These are phyloP conservation scores for Bos taurus DNA, from an alignment of 2,113 vertebrate genomes.

Conservation along the genomic window DNA sequence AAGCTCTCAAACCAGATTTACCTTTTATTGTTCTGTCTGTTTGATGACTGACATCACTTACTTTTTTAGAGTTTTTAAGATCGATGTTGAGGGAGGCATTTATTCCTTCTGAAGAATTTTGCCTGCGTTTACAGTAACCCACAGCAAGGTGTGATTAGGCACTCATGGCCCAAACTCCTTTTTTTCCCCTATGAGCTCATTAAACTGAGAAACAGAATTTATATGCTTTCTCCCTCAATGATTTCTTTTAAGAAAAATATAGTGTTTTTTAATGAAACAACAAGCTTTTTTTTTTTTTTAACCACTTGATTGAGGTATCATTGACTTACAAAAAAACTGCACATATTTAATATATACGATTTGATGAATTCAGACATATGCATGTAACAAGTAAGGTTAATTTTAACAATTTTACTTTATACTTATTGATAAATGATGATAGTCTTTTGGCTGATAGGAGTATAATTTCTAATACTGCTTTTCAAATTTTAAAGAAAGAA, in stretches of 20 bases:
- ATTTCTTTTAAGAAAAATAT: background rate
- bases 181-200: background rate
- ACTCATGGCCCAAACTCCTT: background rate
- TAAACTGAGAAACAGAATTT: background rate
- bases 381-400: background rate
- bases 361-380: background rate
- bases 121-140: background rate
- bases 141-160: background rate
- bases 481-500: background rate
- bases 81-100: background rate
- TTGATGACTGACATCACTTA: background rate
- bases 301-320: background rate
- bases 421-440: background rate
- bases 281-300: background rate
- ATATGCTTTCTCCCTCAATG: background rate
- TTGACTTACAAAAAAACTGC: background rate
- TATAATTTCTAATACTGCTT: background rate
- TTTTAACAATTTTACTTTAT: background rate
- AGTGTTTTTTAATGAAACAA: background rate
- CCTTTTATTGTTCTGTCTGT: background rate
- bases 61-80: background rate
- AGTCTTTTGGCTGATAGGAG: background rate
- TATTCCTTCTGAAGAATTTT: background rate
- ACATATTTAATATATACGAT: background rate
- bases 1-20: slow-evolving; percentile 12